Conservation (phyloP, 2,888 invertebrate species). For the Andrena trimmerana region DNA sequence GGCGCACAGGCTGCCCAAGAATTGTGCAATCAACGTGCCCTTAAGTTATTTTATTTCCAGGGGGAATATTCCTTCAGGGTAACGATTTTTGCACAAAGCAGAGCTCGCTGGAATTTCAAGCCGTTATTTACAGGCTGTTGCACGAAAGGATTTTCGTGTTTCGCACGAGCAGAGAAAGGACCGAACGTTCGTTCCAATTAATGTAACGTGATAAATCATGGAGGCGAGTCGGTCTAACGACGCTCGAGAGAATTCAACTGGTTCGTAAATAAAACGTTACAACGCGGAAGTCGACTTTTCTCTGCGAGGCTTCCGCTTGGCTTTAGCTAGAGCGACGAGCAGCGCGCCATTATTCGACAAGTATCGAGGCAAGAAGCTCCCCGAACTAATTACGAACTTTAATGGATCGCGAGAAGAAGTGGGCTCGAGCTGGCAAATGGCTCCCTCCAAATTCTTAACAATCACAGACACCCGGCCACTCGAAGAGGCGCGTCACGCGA, state of each 20-base stretch:
- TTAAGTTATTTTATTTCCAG: neutral
- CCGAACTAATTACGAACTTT: conserved; percentile 58
- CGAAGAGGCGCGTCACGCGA: neutral
- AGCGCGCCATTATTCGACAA: conserved; percentile 17
- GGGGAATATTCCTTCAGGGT: conserved; percentile 5
- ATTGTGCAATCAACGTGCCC: neutral
- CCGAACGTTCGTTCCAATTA: conserved; percentile 66
- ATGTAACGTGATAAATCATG: conserved; percentile 60
- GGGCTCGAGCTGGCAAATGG: conserved; percentile 15
- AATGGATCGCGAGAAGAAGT: conserved; percentile 45
- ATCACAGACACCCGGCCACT: conserved; percentile 15
- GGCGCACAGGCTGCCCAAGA: neutral
- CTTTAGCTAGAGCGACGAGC: conserved; percentile 24
- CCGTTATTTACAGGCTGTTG: conserved; percentile 50
- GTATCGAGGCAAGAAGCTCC: conserved; percentile 38
- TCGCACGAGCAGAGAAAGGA: conserved; percentile 44
- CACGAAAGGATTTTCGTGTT: conserved; percentile 71
- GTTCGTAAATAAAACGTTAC: conserved; percentile 45
- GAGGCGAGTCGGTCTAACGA: conserved; percentile 42
- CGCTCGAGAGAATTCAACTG: conserved; percentile 14
- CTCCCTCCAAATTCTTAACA: conserved; percentile 44
- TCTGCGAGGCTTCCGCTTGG: neutral
- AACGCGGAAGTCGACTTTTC: conserved; percentile 12
- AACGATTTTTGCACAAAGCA: conserved; percentile 18
- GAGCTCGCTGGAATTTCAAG: conserved; percentile 23